Conservation (phyloP, 2,797 vertebrate species). For the Clarias pachynema region DNA sequence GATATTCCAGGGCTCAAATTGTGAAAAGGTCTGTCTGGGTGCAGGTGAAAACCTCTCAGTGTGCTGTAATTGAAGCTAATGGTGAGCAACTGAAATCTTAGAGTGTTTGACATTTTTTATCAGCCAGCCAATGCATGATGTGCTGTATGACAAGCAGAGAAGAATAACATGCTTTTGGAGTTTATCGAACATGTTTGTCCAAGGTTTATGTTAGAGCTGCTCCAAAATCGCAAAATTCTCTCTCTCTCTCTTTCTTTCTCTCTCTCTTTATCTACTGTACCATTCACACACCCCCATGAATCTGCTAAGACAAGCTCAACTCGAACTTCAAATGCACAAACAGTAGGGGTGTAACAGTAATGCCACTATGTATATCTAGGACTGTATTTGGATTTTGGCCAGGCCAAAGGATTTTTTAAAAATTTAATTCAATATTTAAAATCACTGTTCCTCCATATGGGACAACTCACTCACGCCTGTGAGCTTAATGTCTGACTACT, state of each 20-base stretch:
- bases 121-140: neutral
- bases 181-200: neutral
- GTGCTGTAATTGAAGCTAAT: too few relatives aligned
- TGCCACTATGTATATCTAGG: neutral
- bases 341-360: neutral
- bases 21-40: too few relatives aligned
- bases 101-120: too few relatives aligned
- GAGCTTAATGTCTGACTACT: too few relatives aligned
- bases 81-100: too few relatives aligned
- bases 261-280: neutral
- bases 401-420: neutral
- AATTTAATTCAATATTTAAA: neutral
- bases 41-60: too few relatives aligned
- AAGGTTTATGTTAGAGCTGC: neutral
- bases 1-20: too few relatives aligned
- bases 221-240: neutral
- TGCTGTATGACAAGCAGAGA: neutral
- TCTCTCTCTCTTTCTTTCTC: neutral
- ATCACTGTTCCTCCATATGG: neutral
- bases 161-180: neutral
- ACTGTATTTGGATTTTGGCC: neutral
- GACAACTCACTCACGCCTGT: neutral
- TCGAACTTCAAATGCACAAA: neutral
- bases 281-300: neutral
- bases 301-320: slow-evolving; percentile 1